Percentiles rank a stretch among this genome's conserved stretches.
Conservation (phyloP, 2,113 vertebrate genomes). For the Lucifuga dentata region DNA sequence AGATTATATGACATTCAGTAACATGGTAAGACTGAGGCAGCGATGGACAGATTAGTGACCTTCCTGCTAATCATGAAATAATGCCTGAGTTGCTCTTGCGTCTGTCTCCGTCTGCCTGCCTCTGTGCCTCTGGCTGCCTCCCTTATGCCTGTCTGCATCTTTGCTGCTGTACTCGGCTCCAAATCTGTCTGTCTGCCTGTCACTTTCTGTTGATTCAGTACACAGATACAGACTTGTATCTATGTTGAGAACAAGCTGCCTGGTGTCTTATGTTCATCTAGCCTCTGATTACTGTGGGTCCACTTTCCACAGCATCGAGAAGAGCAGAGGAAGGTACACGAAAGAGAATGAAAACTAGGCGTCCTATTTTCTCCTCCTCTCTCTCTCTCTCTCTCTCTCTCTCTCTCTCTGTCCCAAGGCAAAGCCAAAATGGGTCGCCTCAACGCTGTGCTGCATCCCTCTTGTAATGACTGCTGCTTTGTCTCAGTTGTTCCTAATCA, state of each 20-base stretch:
- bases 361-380: slow-evolving; percentile 62
- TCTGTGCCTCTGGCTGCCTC: slow-evolving; percentile 12
- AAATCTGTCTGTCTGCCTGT: slow-evolving; percentile 8
- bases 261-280: slow-evolving; percentile 40
- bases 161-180: slow-evolving; percentile 17
- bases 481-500: slow-evolving; percentile 37
- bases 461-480: slow-evolving; percentile 37
- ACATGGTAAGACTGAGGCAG: slow-evolving; percentile 27
- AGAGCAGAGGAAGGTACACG: slow-evolving; percentile 53
- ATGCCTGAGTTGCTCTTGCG: slow-evolving; percentile 45
- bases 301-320: slow-evolving; percentile 65
- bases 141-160: too few species aligned
- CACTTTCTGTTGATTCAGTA: slow-evolving; percentile 21
- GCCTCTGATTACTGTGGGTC: slow-evolving; percentile 33
- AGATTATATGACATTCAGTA: slow-evolving; percentile 17
- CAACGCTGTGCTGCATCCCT: slow-evolving; percentile 33
- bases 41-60: slow-evolving; percentile 53
- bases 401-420: slow-evolving; percentile 42
- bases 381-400: slow-evolving; percentile 2
- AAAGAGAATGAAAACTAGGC: slow-evolving; percentile 72
- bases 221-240: slow-evolving; percentile 30
- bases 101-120: slow-evolving; percentile 36
- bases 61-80: slow-evolving; percentile 58
- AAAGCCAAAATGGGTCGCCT: slow-evolving; percentile 68
- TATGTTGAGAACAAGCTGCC: slow-evolving; percentile 49